Base-by-base conservation (phyloP, 2,113 vertebrate genomes). In the Pluvialis apricaria region DNA sequence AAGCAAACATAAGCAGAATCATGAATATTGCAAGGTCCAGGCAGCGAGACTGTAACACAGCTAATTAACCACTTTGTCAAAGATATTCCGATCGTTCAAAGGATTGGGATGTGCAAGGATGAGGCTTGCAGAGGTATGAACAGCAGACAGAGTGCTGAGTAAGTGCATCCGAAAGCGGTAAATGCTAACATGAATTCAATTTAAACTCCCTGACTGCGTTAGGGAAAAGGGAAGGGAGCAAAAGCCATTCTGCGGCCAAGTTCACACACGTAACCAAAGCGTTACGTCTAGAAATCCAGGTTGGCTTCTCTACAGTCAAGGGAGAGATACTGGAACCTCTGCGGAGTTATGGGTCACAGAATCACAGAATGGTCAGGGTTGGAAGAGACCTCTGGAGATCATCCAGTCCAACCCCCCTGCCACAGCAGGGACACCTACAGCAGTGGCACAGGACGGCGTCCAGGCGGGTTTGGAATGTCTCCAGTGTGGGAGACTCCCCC, bases 231-330 rank as follows among this genome's bases (percentile, higher is more conserved):
- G 13, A 42, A 61, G 7, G 29, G 21, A 28, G 13, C 51, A 87
- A 85, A 61, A 61, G 32, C 32, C 42, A 34, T 38, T 62, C 54
- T 44, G 42, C 0, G 1, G 25, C 10, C 54, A 73, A 69, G 21
- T 15, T 85, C 55, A 78, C 32, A 16, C 69, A 61, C 0, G 0
- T 22, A 45, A 69, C 12, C 4, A 0, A 76, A 25, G 18, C 7
- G 21, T 13, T 40, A 9, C 10, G n/a, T 36, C 42, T 11, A 18
- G 15, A 22, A 94, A 51, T 49, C 7, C 66, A 82, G 36, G 36
- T 11, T 58, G n/a, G 20, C 38, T 65, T 71, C 64, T 86, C 64
- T 36, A 3, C 15, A 47, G 17, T 12, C 36, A 71, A 40, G 31
- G 45, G 11, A 60, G 15, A 38, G n/a, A 42, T 20, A 66, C 36